These are phyloP conservation scores for Tenodera sinensis DNA, from an alignment of 2,888 invertebrate genomes.

Conservation along the genomic window DNA sequence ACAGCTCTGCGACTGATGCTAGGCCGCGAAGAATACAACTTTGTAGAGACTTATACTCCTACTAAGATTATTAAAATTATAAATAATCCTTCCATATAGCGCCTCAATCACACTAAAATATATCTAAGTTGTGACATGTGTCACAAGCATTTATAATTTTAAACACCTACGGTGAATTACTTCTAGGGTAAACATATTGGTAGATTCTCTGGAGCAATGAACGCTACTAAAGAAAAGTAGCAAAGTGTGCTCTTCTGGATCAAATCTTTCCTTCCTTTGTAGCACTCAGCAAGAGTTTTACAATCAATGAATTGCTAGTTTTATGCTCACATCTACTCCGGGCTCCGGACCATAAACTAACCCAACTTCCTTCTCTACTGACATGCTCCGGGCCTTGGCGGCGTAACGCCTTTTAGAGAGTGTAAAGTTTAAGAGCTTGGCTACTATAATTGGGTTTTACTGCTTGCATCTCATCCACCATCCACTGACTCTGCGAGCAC, in stretches of 20 bases:
- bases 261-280: neutral
- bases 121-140: too few species aligned
- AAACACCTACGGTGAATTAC: too few species aligned
- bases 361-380: neutral
- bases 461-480: neutral
- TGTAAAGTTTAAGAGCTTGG: neutral
- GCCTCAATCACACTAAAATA: too few species aligned
- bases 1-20: too few species aligned
- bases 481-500: neutral
- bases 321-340: neutral
- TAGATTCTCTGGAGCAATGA: neutral
- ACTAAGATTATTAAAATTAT: too few species aligned
- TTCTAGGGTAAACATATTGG: too few species aligned
- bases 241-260: neutral
- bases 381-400: neutral
- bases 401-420: neutral
- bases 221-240: neutral
- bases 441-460: neutral
- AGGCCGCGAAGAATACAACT: too few species aligned
- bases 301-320: neutral
- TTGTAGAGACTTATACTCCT: too few species aligned
- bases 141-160: too few species aligned
- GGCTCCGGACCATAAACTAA: neutral
- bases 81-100: too few species aligned
- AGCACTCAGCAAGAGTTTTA: neutral